A percentile compares a stretch with the other conserved stretches of the same genome.
phyloP scores from a whole-genome alignment of 2,113 vertebrate genomes.

The Neomonachus schauinslandi region DNA sequence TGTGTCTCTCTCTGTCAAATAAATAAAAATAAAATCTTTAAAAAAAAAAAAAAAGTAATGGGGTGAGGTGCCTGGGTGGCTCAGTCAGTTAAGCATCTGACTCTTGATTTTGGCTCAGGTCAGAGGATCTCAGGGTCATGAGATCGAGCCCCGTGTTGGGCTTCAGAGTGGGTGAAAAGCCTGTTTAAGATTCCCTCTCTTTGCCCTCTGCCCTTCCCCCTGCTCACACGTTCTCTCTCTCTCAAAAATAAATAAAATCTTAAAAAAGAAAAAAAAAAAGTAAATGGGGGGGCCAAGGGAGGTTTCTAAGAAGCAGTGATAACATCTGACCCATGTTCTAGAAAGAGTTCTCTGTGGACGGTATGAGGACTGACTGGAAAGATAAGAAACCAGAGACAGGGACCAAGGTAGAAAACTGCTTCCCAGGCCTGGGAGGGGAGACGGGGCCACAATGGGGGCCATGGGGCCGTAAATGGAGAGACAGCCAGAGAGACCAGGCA shows the following conservation, averaged over 20 bases:
- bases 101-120: no score
- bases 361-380: neutral
- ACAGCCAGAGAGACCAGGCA: neutral
- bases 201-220: neutral
- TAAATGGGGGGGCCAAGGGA: no score
- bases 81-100: no score
- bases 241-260: no score
- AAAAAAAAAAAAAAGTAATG: no score
- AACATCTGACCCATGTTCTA: neutral
- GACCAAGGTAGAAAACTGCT: rapidly evolving
- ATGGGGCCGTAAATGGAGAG: rapidly evolving
- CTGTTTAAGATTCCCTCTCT: neutral
- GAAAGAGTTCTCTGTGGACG: neutral
- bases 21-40: no score
- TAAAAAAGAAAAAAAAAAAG: neutral
- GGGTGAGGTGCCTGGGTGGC: no score
- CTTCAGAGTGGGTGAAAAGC: no score
- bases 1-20: no score
- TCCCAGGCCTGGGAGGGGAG: neutral
- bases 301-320: neutral
- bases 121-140: no score
- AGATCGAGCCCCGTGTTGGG: no score
- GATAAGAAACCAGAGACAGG: neutral
- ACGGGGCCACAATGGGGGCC: neutral
- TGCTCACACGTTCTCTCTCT: neutral